Evolutionary conservation across 2,797 vertebrate species (phyloP).

Genomic region (Myiotriccus ornatus): DNA sequence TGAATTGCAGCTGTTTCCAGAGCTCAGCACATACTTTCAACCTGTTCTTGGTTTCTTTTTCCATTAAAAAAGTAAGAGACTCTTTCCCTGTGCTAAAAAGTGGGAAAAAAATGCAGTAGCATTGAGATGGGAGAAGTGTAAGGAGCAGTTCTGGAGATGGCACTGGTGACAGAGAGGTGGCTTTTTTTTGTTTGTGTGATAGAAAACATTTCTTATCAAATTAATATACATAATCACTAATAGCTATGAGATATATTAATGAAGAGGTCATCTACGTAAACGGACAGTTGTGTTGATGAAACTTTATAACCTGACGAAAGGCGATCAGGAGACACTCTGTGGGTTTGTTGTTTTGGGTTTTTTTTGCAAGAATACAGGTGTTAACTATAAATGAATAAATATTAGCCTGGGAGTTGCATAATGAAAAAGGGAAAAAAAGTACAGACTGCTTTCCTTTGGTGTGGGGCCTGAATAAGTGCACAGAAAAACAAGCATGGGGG

Average conservation of each 20-base stretch:
- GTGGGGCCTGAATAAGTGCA: not conserved
- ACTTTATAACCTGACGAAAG: not conserved
- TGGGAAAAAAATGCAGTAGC: not conserved
- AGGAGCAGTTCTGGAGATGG: not conserved
- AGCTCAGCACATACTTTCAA: not conserved
- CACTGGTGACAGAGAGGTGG: not conserved
- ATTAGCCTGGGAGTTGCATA: not conserved
- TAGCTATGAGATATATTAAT: not conserved
- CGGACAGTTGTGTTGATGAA: not conserved
- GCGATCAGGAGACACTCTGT: not conserved
- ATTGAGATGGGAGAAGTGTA: not conserved
- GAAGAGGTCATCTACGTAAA: not conserved
- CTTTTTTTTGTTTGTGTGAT: not conserved
- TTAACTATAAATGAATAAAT: not conserved
- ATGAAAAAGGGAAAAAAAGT: not conserved
- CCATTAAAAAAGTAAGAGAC: conserved; percentile 30
- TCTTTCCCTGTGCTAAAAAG: not conserved
- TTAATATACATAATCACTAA: not conserved
- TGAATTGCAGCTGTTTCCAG: conserved; percentile 28
- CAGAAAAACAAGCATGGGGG: not conserved
- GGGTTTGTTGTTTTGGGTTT: not conserved
- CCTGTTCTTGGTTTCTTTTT: not conserved
- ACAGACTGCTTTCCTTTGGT: not conserved
- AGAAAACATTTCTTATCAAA: not conserved
- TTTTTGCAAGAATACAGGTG: not conserved